These are phyloP conservation scores for Drosophila serrata DNA, from an alignment of 1,140 invertebrate genomes.

Conservation along the genomic window DNA sequence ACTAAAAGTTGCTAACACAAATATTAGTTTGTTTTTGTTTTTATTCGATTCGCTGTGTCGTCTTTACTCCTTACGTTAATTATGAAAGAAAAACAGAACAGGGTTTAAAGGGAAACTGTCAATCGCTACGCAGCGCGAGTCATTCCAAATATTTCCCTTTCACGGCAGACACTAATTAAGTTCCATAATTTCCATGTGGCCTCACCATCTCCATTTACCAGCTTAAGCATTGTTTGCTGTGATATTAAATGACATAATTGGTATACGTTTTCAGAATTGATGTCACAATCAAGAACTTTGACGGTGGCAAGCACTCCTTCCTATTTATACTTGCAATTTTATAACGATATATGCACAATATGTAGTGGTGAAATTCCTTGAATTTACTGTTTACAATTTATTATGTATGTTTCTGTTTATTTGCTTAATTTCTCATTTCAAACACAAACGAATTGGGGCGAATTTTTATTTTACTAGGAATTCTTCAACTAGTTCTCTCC, in stretches of 20 bases:
- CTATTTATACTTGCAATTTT: not conserved
- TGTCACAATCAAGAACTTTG: not conserved
- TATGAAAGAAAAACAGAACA: not conserved
- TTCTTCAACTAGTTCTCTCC: too few species aligned
- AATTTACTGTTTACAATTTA: too few species aligned
- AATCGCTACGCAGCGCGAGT: not conserved
- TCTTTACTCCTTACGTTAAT: not conserved
- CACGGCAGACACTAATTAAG: slow-evolving; percentile 6
- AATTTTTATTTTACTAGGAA: not conserved
- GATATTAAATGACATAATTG: slow-evolving; percentile 18
- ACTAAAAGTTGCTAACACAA: slow-evolving; percentile 12
- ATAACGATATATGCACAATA: not conserved
- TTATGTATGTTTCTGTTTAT: not conserved
- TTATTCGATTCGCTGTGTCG: not conserved
- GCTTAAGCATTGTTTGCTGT: slow-evolving; percentile 3
- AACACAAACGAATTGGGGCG: not conserved
- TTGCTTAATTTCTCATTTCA: too few species aligned
- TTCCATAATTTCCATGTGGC: slow-evolving; percentile 22
- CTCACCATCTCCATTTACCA: not conserved
- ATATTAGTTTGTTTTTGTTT: slow-evolving; percentile 22
- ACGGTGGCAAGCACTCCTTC: not conserved
- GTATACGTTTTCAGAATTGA: slow-evolving; percentile 9
- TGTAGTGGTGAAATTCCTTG: not conserved
- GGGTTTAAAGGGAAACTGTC: not conserved
- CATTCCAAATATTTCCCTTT: not conserved